Evolutionary conservation across 2,797 vertebrate species (phyloP).

Genomic region (Dicrostonyx torquatus): DNA sequence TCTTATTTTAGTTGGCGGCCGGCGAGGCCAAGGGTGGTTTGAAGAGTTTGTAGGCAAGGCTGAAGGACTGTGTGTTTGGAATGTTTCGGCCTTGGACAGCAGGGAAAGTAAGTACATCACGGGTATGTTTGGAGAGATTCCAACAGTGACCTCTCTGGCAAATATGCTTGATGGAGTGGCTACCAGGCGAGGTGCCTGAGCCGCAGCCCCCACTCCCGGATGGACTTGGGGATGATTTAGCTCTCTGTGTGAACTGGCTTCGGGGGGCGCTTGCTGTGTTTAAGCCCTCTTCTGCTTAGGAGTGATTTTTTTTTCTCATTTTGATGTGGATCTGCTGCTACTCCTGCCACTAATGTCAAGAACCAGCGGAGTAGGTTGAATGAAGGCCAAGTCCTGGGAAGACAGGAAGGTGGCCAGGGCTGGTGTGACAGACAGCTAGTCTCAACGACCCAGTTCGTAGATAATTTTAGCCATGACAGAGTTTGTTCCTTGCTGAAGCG

Average conservation of each 20-base stretch:
- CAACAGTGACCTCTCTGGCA: neutral
- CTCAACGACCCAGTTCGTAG: slow-evolving; percentile 78
- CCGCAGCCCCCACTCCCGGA: neutral
- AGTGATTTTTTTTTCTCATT: slow-evolving; percentile 82
- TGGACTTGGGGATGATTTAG: neutral
- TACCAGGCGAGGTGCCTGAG: neutral
- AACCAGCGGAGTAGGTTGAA: slow-evolving; percentile 86
- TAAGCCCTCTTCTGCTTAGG: slow-evolving; percentile 76
- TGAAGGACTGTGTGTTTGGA: neutral
- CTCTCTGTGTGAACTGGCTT: neutral
- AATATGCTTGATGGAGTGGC: neutral
- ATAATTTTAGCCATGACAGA: slow-evolving; percentile 74
- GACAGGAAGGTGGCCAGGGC: slow-evolving; percentile 73
- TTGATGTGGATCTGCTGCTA: slow-evolving; percentile 78
- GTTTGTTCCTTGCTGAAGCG: slow-evolving; percentile 57
- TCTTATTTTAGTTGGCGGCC: slow-evolving; percentile 54
- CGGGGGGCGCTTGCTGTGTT: slow-evolving; percentile 55
- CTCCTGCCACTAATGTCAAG: slow-evolving; percentile 83
- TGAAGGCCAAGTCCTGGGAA: slow-evolving; percentile 83
- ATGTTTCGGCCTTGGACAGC: slow-evolving; percentile 12
- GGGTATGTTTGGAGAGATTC: neutral
- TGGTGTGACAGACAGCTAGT: slow-evolving; percentile 72
- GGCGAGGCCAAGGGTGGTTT: neutral
- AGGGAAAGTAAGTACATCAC: neutral
- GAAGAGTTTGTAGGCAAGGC: neutral